Evolutionary conservation across 2,797 vertebrate genomes (phyloP).

Genomic region (Sebastes minor): DNA sequence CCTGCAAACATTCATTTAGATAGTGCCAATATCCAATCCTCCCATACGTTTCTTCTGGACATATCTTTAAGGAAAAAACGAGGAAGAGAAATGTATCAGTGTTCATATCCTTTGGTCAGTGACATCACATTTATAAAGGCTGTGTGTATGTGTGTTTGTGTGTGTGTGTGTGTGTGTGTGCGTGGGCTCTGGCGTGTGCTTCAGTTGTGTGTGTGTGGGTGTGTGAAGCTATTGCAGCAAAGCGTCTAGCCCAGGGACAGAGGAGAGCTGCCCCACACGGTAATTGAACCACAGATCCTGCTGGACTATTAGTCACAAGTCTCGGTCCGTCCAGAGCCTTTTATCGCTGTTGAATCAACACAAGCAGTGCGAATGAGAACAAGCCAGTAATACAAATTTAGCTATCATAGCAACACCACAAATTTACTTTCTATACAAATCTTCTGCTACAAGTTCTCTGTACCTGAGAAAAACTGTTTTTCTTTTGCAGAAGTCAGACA

Average conservation of each 20-base stretch:
- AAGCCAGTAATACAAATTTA: constrained; percentile 54
- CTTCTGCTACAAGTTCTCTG: neutral
- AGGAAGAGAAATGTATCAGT: constrained; percentile 72
- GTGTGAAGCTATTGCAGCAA: constrained; percentile 61
- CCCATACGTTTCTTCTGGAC: constrained; percentile 67
- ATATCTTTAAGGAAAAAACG: constrained; percentile 70
- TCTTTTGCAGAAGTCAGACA: neutral
- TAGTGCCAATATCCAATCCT: constrained; percentile 78
- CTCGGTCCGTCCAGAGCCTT: constrained; percentile 57
- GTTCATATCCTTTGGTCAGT: constrained; percentile 72
- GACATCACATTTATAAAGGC: constrained; percentile 78
- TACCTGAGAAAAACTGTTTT: neutral
- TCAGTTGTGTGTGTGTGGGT: constrained; percentile 13
- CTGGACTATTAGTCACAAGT: constrained; percentile 74
- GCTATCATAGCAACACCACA: constrained; percentile 12
- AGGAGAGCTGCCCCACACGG: constrained; percentile 66
- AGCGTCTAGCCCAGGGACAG: constrained; percentile 72
- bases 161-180: constrained; percentile 14
- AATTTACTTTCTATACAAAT: constrained; percentile 23
- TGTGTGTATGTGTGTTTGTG: constrained; percentile 34
- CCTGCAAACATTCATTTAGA: constrained; percentile 78
- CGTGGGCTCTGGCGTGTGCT: neutral
- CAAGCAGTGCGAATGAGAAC: constrained; percentile 43
- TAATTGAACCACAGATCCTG: constrained; percentile 77
- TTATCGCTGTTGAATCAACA: constrained; percentile 68